Evolutionary conservation across 2,888 invertebrate genomes (phyloP).

Genomic region (Mesochorus sp.): DNA sequence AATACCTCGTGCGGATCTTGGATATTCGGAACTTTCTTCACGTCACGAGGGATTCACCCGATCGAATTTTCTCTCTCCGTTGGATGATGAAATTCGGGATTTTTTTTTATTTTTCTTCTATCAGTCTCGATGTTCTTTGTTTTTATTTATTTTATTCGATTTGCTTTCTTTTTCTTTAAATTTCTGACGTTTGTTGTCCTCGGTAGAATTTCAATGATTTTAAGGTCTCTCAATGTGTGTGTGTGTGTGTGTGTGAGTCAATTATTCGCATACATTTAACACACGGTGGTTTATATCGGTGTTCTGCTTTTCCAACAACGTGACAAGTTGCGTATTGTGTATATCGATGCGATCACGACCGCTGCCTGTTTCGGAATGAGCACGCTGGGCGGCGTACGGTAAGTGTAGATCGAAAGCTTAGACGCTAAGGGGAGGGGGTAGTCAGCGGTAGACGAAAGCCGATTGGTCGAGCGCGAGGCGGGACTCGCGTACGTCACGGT

Average conservation of each 20-base stretch:
- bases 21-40: too few relatives aligned
- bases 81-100: too few relatives aligned
- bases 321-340: constrained; percentile 56
- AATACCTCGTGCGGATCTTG: too few relatives aligned
- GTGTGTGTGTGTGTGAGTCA: background rate
- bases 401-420: constrained; percentile 65
- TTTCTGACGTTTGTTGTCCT: background rate
- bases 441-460: constrained; percentile 26
- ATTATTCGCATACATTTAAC: constrained; percentile 19
- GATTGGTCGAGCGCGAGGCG: constrained; percentile 78
- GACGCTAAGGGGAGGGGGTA: constrained; percentile 68
- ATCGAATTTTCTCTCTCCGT: too few relatives aligned
- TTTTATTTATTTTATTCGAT: too few relatives aligned
- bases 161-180: background rate
- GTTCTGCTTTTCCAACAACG: constrained; percentile 69
- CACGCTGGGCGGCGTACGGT: constrained; percentile 74
- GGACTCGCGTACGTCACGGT: constrained; percentile 78
- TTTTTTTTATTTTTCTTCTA: too few relatives aligned
- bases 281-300: constrained; percentile 63
- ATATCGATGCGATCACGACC: constrained; percentile 71
- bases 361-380: constrained; percentile 79
- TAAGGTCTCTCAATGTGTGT: background rate
- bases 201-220: background rate
- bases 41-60: too few relatives aligned
- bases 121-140: background rate